Evolutionary conservation across 2,113 vertebrate species (phyloP).

Genomic region (Elaphurus davidianus): DNA sequence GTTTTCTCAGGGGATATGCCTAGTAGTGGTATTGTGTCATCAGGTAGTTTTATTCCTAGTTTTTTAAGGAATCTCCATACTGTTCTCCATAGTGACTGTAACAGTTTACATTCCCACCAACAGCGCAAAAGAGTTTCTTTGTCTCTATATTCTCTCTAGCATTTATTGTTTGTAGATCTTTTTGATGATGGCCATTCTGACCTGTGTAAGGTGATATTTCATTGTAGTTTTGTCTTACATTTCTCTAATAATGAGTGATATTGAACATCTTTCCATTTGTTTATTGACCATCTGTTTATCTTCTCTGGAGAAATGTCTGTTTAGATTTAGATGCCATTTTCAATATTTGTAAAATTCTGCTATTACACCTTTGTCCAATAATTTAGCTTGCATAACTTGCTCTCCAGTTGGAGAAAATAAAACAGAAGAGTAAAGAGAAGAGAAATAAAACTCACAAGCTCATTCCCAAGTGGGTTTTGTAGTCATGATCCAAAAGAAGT

Average conservation of each 20-base stretch:
- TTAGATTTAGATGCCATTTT: neutral
- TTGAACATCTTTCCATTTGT: neutral
- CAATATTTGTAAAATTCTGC: neutral
- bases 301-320: neutral
- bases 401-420: neutral
- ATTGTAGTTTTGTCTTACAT: neutral
- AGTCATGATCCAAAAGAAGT: neutral
- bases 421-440: slow-evolving; percentile 11
- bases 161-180: neutral
- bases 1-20: neutral
- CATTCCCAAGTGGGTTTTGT: neutral
- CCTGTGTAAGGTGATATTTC: neutral
- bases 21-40: neutral
- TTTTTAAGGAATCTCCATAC: neutral
- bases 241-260: neutral
- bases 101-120: neutral
- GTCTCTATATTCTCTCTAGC: neutral
- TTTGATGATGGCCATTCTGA: neutral
- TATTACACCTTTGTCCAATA: neutral
- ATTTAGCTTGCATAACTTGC: neutral
- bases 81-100: neutral
- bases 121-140: neutral
- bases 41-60: neutral
- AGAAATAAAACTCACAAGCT: slow-evolving; percentile 1
- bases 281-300: neutral